Evolutionary conservation across 2,888 invertebrate genomes (phyloP), one percentile per base, ranked within the genome.

Genomic region (Cheilosia grossa): DNA sequence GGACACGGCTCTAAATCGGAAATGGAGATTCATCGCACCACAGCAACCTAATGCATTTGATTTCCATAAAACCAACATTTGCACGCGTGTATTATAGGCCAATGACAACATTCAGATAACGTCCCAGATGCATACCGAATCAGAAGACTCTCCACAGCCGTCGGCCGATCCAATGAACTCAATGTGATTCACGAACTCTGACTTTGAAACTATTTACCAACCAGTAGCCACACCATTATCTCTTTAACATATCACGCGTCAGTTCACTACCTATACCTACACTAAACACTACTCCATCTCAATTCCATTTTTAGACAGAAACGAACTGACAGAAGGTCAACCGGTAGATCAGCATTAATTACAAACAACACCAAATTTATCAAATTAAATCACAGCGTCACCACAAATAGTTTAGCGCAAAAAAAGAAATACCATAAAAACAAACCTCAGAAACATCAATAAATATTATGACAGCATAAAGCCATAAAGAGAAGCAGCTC

Each of bases 251-350:
- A 58, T 15, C 6, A 27, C n/a, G 33, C 37, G 19, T 51, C 42
- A 9, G 37, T 37, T 19, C 2, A 17, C n/a, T 21, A 21, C 21
- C 21, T 21, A 24, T 27, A n/a, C n/a, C n/a, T n/a, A 27, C 5
- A 27, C 27, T 27, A 19, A 9, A 19, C 19, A n/a, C 19, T 17
- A 13, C 33, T 27, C 53, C 13, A 59, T 44, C 59, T 51, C 7
- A 72, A 64, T 33, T 70, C 59, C 47, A 80, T 74, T 61, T 61
- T 56, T 15, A 73, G 64, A 66, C 27, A n/a, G 54, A 73, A 81
- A 78, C 78, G 77, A 82, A 82, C 77, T 63, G 42, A 56, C 56
- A 73, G 82, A 82, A 82, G 82, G 82, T 27, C 81, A 66, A 49
- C 77, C 72, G 75, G 75, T 82, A 82, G 70, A 75, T 66, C 77